Percentiles rank a stretch among this genome's conserved stretches.
Conservation (phyloP, 2,888 invertebrate genomes). For the Chesias legatella region DNA sequence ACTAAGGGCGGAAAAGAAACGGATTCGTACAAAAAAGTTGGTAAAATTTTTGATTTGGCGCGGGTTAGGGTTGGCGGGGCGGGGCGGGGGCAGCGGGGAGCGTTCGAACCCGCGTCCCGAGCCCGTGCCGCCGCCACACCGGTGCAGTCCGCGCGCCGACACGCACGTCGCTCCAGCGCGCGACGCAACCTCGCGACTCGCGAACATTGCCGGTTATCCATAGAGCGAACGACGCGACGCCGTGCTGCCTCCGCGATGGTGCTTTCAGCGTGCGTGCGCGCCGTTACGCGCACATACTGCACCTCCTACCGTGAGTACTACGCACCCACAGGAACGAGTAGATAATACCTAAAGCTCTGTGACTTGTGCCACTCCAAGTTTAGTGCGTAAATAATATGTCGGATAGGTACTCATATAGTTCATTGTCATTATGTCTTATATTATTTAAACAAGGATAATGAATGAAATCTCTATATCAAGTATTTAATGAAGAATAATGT, state of each 20-base stretch:
- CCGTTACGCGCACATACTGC: conserved; percentile 57
- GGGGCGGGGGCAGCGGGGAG: conserved; percentile 19
- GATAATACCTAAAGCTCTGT: no score
- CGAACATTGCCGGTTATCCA: no score
- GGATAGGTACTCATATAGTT: no score
- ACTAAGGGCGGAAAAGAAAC: conserved; percentile 79
- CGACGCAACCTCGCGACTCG: background rate
- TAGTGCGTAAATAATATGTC: no score
- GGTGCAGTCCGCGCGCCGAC: conserved; percentile 9
- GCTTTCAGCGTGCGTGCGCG: conserved; percentile 70
- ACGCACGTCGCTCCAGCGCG: conserved; percentile 4
- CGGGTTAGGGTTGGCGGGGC: conserved; percentile 19
- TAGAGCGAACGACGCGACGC: no score
- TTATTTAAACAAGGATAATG: no score
- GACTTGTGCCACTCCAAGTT: no score
- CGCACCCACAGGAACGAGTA: no score
- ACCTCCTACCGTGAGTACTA: conserved; percentile 62
- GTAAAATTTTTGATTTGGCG: conserved; percentile 62
- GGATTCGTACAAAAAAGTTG: conserved; percentile 75
- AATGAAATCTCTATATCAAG: no score
- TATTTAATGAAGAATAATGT: no score
- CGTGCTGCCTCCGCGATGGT: conserved; percentile 47
- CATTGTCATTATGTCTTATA: no score
- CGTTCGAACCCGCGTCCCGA: conserved; percentile 16
- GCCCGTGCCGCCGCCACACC: conserved; percentile 13